Conservation (phyloP, 2,888 invertebrate species). For the Machimus atricapillus region DNA sequence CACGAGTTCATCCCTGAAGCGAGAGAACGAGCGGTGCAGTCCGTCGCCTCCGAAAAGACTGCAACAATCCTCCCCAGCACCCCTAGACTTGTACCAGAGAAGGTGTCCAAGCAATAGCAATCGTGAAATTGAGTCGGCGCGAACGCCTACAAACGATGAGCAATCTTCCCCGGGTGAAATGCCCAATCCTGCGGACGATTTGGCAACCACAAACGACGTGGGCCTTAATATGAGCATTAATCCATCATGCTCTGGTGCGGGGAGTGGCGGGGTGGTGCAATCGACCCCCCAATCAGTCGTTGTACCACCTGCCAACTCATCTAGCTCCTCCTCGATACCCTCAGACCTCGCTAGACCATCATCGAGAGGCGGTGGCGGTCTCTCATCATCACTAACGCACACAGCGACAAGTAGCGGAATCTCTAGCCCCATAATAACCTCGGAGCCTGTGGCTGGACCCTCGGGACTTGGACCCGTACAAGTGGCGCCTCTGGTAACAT, state of each 20-base stretch:
- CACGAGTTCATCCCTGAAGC: conserved; percentile 55
- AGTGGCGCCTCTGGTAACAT: conserved; percentile 84
- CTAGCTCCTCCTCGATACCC: conserved; percentile 49
- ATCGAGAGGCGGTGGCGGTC: conserved; percentile 52
- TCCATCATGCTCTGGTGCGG: conserved; percentile 59
- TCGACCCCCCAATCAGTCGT: conserved; percentile 57
- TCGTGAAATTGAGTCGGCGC: conserved; percentile 49
- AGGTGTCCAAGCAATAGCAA: conserved; percentile 53
- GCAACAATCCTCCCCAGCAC: conserved; percentile 53
- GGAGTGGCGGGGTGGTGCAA: conserved; percentile 62
- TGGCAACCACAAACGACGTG: conserved; percentile 68
- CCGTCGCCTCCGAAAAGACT: conserved; percentile 55
- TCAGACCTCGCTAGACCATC: conserved; percentile 55
- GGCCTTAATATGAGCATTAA: conserved; percentile 72
- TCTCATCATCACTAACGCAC: conserved; percentile 50
- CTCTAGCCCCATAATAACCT: conserved; percentile 54
- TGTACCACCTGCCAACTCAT: conserved; percentile 51
- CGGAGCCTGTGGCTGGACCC: conserved; percentile 68
- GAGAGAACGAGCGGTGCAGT: conserved; percentile 58
- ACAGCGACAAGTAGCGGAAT: conserved; percentile 52
- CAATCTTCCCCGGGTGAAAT: conserved; percentile 53
- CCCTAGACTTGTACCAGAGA: conserved; percentile 62
- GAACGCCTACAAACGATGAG: conserved; percentile 49
- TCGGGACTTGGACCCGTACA: conserved; percentile 86
- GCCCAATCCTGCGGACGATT: conserved; percentile 68